Evolutionary conservation across 2,113 vertebrate species (phyloP), one percentile per base, ranked within the genome.

Genomic region (Tupaia chinensis): DNA sequence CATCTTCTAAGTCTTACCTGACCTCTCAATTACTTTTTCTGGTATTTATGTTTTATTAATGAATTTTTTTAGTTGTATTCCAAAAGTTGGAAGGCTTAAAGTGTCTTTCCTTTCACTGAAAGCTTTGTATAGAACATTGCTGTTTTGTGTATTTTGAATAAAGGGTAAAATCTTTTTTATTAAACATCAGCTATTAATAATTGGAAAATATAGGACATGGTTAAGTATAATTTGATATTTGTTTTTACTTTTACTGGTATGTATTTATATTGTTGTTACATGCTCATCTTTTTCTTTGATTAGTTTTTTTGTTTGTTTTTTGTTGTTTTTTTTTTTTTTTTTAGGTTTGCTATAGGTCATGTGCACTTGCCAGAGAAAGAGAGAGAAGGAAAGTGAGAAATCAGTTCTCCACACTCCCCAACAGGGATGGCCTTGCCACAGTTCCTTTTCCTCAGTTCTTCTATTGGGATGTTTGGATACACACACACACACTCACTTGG

Each of bases 111-210:
- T 76, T 87, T 91, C 29, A 60, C 3, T 87, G 53, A 58, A 23
- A 54, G 12, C 15, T 96, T 96, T 69, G 58, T 94, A 54, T 80
- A 94, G 25, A 94, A 66, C 27, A 78, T 87, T 93, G 79, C 70
- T 72, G 20, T 84, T 93, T 68, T 93, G 44, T 92, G 1, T 86
- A 63, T 93, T 91, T 96, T 89, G 63, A 82, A 29, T 88, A 73
- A 92, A 94, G 53, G 70, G 3, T 73, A 73, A 93, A 76, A 79
- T 65, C 58, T 89, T 34, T 34, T 82, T 89, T 68, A 58, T 91
- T 96, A 91, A 70, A 81, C 25, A 34, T n/a, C 87, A 63, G 54
- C 32, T 94, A 14, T 89, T 93, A 95, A 25, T 95, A 91, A 94
- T 72, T 92, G 16, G 65, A 73, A 95, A 92, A 73, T 89, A 72